These are phyloP conservation scores for Stichodactyla mertensii DNA, from an alignment of 64 coral and sea anemone species.

Conservation along the genomic window DNA sequence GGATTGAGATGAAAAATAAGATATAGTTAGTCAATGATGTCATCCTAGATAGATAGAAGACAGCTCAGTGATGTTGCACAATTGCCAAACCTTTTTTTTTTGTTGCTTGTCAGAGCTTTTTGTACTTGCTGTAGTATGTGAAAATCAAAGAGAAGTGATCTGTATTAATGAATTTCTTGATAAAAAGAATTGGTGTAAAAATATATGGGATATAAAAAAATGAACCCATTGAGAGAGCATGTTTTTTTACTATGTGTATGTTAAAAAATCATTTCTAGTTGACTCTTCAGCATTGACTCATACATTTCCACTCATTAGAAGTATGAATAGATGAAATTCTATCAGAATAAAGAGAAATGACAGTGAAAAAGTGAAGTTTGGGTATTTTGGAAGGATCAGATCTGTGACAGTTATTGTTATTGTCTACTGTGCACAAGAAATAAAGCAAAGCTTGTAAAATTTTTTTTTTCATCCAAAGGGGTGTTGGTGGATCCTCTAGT, in stretches of 20 bases:
- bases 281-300: background rate
- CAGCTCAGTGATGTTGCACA: background rate
- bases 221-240: background rate
- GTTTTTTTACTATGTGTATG: constrained; percentile 9
- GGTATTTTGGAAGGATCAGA: too few species aligned
- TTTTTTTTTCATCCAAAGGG: too few species aligned
- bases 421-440: too few species aligned
- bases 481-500: too few species aligned
- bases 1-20: background rate
- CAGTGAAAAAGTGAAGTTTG: background rate
- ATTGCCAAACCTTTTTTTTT: background rate
- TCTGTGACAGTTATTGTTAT: too few species aligned
- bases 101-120: background rate
- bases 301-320: background rate
- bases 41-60: background rate
- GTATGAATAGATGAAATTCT: constrained; percentile 5
- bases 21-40: background rate
- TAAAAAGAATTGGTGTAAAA: constrained; percentile 6
- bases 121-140: background rate
- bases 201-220: background rate
- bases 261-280: background rate
- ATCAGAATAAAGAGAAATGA: background rate
- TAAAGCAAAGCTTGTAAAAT: too few species aligned
- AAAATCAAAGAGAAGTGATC: background rate
- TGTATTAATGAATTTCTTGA: background rate